These are phyloP conservation scores for Cecropterus lyciades DNA, from an alignment of 1,140 invertebrate genomes.

Conservation along the genomic window DNA sequence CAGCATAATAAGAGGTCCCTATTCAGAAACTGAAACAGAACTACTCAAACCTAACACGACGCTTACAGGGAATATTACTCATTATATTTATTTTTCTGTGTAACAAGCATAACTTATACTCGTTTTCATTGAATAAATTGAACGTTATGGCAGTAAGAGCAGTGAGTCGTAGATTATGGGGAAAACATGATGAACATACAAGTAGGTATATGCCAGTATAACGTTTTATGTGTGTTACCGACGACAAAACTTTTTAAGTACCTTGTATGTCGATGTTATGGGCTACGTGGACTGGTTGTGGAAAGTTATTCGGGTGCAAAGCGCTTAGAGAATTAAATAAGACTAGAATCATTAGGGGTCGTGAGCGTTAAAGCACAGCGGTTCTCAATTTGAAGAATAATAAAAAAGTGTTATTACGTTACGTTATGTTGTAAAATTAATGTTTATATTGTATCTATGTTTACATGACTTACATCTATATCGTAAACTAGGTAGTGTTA, in stretches of 20 bases:
- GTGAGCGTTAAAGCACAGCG: constrained; percentile 24
- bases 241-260: constrained; percentile 31
- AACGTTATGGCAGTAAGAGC: not conserved
- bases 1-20: not conserved
- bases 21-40: constrained; percentile 7
- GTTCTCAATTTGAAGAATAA: not conserved
- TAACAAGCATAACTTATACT: not conserved
- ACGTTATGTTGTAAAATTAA: no score
- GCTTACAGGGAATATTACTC: not conserved
- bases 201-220: not conserved
- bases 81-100: constrained; percentile 1
- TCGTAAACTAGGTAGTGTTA: no score
- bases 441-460: no score
- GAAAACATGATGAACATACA: constrained; percentile 2
- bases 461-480: no score
- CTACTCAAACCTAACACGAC: not conserved
- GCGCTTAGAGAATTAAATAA: constrained; percentile 24
- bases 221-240: constrained; percentile 25
- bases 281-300: constrained; percentile 15
- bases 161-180: constrained; percentile 2
- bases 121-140: constrained; percentile 2
- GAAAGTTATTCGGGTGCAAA: constrained; percentile 21
- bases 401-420: no score
- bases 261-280: constrained; percentile 22
- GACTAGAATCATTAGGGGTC: constrained; percentile 8